phyloP scores from a whole-genome alignment of 2,113 vertebrate species.

The Bostrychus sinensis region DNA sequence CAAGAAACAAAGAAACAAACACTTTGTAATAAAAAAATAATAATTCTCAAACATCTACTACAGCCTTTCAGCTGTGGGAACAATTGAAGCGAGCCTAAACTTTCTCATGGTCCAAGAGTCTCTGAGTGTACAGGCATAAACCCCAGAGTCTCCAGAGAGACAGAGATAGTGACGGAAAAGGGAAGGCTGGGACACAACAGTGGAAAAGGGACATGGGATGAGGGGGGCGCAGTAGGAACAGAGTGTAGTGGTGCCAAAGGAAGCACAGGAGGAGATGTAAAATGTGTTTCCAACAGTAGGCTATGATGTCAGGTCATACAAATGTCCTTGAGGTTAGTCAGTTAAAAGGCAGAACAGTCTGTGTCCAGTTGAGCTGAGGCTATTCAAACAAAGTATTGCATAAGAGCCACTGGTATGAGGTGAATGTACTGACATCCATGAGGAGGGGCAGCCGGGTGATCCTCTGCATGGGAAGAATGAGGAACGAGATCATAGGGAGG shows the following conservation, averaged over 20 bases:
- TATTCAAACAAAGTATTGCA: constrained; percentile 44
- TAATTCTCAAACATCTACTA: background rate
- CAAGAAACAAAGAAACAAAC: background rate
- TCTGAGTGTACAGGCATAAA: constrained; percentile 52
- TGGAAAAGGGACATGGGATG: constrained; percentile 18
- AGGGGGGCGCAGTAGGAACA: constrained; percentile 8
- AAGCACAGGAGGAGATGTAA: constrained; percentile 13
- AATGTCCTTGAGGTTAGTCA: constrained; percentile 22
- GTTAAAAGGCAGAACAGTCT: constrained; percentile 14
- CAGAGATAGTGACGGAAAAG: constrained; percentile 19
- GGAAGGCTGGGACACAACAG: constrained; percentile 28
- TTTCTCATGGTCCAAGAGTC: constrained; percentile 74
- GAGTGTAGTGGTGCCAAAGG: constrained; percentile 21
- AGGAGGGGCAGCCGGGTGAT: constrained; percentile 94
- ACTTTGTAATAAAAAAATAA: background rate
- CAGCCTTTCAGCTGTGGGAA: constrained; percentile 51
- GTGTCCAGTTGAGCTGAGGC: constrained; percentile 1
- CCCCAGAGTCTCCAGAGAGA: constrained; percentile 46
- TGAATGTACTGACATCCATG: constrained; percentile 90
- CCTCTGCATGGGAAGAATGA: constrained; percentile 98
- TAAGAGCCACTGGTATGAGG: constrained; percentile 33
- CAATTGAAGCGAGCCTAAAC: constrained; percentile 50
- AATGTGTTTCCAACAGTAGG: constrained; percentile 10
- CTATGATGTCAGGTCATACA: constrained; percentile 25
- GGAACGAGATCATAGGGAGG: constrained; percentile 97